These are phyloP conservation scores for Eurystomus glaucurus DNA, from an alignment of 2,797 vertebrate species.

Conservation along the genomic window DNA sequence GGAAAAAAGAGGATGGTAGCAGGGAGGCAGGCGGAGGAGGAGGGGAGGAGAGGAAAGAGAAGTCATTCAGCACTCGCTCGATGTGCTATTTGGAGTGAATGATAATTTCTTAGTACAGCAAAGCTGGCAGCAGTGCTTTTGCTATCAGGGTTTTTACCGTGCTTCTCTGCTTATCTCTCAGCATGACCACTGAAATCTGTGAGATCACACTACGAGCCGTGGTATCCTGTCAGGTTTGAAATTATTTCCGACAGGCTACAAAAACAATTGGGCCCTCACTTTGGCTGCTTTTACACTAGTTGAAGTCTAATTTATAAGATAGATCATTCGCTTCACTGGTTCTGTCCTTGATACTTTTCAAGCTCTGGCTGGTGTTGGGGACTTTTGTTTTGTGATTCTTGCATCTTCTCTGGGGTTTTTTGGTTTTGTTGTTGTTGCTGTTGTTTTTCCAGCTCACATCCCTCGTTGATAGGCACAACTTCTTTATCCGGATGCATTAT, in stretches of 20 bases:
- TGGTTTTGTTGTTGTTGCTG: not conserved
- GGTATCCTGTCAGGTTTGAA: constrained; percentile 74
- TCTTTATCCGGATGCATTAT: constrained; percentile 41
- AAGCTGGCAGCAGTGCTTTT: constrained; percentile 51
- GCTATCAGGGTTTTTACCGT: constrained; percentile 19
- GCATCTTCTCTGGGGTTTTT: not conserved
- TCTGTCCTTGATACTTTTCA: constrained; percentile 60
- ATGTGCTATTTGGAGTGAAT: constrained; percentile 28
- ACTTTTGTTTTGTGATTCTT: constrained; percentile 41
- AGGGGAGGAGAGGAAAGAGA: not conserved
- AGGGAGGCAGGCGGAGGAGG: not conserved
- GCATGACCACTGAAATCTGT: constrained; percentile 71
- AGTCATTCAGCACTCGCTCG: not conserved
- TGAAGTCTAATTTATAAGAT: constrained; percentile 83
- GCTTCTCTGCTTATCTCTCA: constrained; percentile 58
- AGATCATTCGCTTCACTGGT: constrained; percentile 72
- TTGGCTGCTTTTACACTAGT: constrained; percentile 72
- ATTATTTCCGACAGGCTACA: constrained; percentile 79
- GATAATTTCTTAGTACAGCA: constrained; percentile 24
- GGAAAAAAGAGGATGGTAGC: not conserved
- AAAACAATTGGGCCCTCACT: constrained; percentile 76
- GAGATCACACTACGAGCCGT: constrained; percentile 30
- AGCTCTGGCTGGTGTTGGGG: constrained; percentile 56
- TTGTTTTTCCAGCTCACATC: not conserved
- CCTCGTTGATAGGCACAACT: not conserved